Percentiles rank a stretch among this genome's conserved stretches.
These are phyloP conservation scores for Cyclina sinensis DNA, from an alignment of 1,140 invertebrate species.

Conservation along the genomic window DNA sequence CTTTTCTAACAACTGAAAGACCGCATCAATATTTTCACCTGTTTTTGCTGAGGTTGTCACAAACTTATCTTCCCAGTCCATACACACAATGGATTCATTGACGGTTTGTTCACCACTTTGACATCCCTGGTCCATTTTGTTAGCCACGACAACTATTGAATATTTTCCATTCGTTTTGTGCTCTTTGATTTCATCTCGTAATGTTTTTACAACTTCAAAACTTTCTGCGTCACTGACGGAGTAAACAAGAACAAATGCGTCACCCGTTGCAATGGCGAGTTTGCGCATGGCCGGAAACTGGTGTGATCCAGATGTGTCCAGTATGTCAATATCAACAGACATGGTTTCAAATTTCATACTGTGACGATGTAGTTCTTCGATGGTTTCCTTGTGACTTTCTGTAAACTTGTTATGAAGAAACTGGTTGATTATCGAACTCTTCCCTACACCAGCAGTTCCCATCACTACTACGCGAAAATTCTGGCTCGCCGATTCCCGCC, in stretches of 20 bases:
- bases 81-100: slow-evolving; percentile 74
- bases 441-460: slow-evolving; percentile 96
- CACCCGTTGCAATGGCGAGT: slow-evolving; percentile 94
- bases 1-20: slow-evolving; percentile 21
- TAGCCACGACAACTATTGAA: slow-evolving; percentile 77
- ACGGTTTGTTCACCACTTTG: slow-evolving; percentile 58
- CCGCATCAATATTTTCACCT: slow-evolving; percentile 18
- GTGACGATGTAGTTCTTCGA: slow-evolving; percentile 96
- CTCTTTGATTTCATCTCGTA: slow-evolving; percentile 75
- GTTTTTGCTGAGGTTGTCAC: slow-evolving; percentile 45
- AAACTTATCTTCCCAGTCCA: slow-evolving; percentile 75
- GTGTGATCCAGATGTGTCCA: slow-evolving; percentile 87
- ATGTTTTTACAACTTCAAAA: slow-evolving; percentile 89
- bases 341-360: slow-evolving; percentile 91
- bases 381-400: slow-evolving; percentile 95
- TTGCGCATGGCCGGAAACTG: slow-evolving; percentile 97
- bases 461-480: slow-evolving; percentile 85
- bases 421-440: slow-evolving; percentile 96
- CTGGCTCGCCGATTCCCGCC: not conserved
- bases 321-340: slow-evolving; percentile 72
- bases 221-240: slow-evolving; percentile 93
- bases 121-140: slow-evolving; percentile 74
- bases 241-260: slow-evolving; percentile 96
- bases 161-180: slow-evolving; percentile 66
- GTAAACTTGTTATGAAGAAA: slow-evolving; percentile 92